These are phyloP conservation scores for Paracentrotus lividus DNA, from an alignment of 53 echinoderm and acorn worm genomes.

Conservation along the genomic window DNA sequence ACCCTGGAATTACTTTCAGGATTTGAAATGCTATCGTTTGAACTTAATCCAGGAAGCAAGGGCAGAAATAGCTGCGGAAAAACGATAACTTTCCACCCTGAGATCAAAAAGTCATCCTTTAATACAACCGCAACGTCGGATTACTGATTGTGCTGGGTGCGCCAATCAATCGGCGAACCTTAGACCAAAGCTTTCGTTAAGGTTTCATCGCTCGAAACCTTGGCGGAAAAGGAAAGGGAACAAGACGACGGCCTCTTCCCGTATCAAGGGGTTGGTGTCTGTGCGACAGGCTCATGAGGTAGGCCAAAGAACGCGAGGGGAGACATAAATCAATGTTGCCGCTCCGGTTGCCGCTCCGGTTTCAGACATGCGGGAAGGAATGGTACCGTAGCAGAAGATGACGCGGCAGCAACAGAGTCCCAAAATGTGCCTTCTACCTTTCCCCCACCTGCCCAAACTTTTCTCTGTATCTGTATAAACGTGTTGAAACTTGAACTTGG, in stretches of 20 bases:
- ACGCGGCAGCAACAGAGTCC: neutral
- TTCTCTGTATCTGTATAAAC: neutral
- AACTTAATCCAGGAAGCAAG: neutral
- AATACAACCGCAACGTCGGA: conserved; percentile 22
- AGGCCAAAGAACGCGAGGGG: neutral
- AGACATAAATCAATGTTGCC: conserved; percentile 3
- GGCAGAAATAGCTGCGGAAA: neutral
- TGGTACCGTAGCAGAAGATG: neutral
- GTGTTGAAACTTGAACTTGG: conserved; percentile 28
- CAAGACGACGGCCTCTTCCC: neutral
- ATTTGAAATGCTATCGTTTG: neutral
- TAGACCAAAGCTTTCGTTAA: conserved; percentile 37
- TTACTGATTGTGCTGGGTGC: conserved; percentile 27
- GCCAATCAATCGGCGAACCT: neutral
- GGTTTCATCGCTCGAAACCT: conserved; percentile 33
- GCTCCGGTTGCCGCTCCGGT: neutral
- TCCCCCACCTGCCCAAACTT: conserved; percentile 12
- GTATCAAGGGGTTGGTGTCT: neutral
- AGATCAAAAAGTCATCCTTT: neutral
- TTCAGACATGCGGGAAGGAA: conserved; percentile 3
- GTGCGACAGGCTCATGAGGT: neutral
- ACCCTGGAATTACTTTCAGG: neutral
- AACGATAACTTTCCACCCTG: neutral
- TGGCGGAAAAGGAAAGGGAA: conserved; percentile 15
- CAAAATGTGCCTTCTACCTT: neutral